Base-by-base conservation (phyloP, 2,888 invertebrate genomes). In the Trissolcus brochymenae region DNA sequence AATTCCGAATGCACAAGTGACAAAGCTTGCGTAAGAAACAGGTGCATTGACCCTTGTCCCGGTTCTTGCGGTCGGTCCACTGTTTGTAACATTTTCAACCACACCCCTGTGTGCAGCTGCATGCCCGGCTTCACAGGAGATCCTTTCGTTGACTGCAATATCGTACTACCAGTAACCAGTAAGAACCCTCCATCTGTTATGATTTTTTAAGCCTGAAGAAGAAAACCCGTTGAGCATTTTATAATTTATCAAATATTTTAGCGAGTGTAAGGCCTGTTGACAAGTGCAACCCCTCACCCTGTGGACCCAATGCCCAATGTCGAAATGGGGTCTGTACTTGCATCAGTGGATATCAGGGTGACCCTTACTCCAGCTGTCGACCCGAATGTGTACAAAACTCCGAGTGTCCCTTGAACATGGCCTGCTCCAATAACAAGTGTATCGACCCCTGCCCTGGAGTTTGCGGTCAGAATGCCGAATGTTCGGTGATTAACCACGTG, bases 361-460 rank as follows among this genome's bases (percentile, higher is more conserved):
- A 90, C 78, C 90, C 91, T 1, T 90, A 90, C 62, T 91, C 92
- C 67, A 93, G 92, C 61, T 95, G 95, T 85, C 92, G 94, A 80
- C 95, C 95, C 4, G 95, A 96, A 89, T 96, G 96, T 88, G 92
- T 95, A 0, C 90, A 94, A 9, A 96, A 94, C 86, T 92, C 93
- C 0, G 96, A 96, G 83, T 97, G 96, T 86, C 90, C 93, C 0
- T 89, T 91, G 61, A 92, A 94, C 84, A 93, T 92, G 85, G 94
- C 96, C 16, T 97, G 97, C 86, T 90, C 94, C 40, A 92, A 93
- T 81, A 94, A 94, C 77, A 95, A 95, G 90, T 97, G 96, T 86
- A 89, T 92, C 17, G 93, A 96, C 88, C 96, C 96, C 4, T 96
- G 96, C 82, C 91, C 92, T 16, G 94, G 94, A 80, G 94, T 94